These are phyloP conservation scores for Tachycineta bicolor DNA, from an alignment of 2,113 vertebrate species.

Conservation along the genomic window DNA sequence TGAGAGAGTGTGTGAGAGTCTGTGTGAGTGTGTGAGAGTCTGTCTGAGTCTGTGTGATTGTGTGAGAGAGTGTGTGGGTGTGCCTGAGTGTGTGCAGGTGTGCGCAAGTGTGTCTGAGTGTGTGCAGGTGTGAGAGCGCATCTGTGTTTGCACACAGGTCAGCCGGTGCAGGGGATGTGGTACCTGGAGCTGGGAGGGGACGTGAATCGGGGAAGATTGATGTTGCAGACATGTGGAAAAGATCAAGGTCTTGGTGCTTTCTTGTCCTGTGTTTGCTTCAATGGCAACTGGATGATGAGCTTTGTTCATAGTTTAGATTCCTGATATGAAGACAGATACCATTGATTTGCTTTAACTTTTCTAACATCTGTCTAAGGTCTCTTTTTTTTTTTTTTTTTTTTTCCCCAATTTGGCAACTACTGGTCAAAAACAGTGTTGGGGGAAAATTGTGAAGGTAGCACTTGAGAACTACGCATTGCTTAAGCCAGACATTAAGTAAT, in stretches of 20 bases:
- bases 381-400: not conserved
- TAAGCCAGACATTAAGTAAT: not conserved
- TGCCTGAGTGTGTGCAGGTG: too few relatives aligned
- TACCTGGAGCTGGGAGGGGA: not conserved
- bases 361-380: not conserved
- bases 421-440: not conserved
- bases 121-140: not conserved
- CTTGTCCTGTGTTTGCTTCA: not conserved
- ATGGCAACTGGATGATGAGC: not conserved
- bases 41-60: too few relatives aligned
- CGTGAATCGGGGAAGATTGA: not conserved
- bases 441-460: not conserved
- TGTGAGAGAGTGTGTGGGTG: not conserved
- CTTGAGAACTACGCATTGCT: not conserved
- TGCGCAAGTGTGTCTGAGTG: not conserved
- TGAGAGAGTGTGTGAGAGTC: not conserved
- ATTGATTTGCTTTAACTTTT: not conserved
- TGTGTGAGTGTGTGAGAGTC: too few relatives aligned
- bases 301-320: constrained; percentile 14
- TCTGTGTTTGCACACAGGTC: fast-evolving
- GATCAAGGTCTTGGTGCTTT: not conserved
- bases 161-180: not conserved
- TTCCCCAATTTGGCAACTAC: not conserved
- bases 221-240: not conserved
- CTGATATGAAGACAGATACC: not conserved